phyloP scores from a whole-genome alignment of 2,888 invertebrate species.

The Rugalucina vietnamica region DNA sequence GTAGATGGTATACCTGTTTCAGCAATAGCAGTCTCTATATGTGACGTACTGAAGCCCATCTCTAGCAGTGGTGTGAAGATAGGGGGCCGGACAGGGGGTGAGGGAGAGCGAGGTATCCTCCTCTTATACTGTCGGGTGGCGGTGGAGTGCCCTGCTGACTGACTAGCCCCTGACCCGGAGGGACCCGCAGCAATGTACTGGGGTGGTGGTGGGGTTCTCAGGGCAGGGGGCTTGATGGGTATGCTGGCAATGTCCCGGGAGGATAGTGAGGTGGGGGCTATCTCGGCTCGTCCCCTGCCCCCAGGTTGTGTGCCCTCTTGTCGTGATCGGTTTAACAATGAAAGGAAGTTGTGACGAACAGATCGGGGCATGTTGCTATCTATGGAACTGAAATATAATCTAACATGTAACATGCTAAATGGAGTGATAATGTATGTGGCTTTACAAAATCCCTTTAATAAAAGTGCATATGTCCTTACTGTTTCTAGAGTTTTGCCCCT shows the following conservation, averaged over 20 bases:
- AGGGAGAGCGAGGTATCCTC: conserved; percentile 71
- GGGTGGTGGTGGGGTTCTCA: conserved; percentile 50
- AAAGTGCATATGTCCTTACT: no score
- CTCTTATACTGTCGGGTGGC: conserved; percentile 53
- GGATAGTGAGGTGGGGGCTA: conserved; percentile 20
- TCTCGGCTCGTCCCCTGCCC: conserved; percentile 6
- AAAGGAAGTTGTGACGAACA: conserved; percentile 33
- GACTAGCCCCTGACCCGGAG: conserved; percentile 5
- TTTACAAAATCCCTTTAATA: no score
- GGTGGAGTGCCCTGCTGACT: conserved; percentile 47
- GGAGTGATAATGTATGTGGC: no score
- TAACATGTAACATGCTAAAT: no score
- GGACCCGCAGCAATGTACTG: conserved; percentile 24
- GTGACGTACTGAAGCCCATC: conserved; percentile 87
- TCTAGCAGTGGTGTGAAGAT: conserved; percentile 86
- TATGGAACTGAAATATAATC: conserved; percentile 43
- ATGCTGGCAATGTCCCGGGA: conserved; percentile 39
- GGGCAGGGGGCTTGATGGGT: conserved; percentile 59
- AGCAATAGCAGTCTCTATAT: conserved; percentile 86
- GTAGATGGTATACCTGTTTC: conserved; percentile 84
- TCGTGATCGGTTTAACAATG: conserved; percentile 30
- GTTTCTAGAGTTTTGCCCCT: no score
- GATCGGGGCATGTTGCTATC: conserved; percentile 40
- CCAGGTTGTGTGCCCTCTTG: conserved; percentile 25
- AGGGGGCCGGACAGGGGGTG: conserved; percentile 84